Evolutionary conservation across 2,113 vertebrate genomes (phyloP).

Genomic region (Elanus axillaris): DNA sequence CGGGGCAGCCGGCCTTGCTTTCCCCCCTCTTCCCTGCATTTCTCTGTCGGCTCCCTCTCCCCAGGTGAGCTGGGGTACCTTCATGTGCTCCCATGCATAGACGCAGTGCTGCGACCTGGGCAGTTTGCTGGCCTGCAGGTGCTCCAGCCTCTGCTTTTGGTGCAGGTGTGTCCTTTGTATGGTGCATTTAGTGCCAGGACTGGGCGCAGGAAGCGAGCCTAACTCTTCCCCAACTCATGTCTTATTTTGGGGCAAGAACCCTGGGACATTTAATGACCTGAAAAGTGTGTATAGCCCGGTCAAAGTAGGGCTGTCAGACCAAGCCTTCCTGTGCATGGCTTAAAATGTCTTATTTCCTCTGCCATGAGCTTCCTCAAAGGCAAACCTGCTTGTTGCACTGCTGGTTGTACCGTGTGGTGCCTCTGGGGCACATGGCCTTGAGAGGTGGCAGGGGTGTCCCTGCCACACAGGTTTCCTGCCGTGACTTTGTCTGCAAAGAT

Average conservation of each 20-base stretch:
- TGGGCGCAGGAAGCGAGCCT: not conserved
- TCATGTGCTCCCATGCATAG: accelerated
- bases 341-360: not conserved
- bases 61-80: too few relatives aligned
- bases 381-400: not conserved
- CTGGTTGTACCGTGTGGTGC: accelerated
- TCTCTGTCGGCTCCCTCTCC: not conserved
- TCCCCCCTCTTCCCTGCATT: accelerated
- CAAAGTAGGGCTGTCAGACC: not conserved
- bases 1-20: not conserved
- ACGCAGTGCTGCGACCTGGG: not conserved
- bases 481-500: not conserved
- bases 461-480: not conserved
- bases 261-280: too few relatives aligned
- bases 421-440: accelerated
- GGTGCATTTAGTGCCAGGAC: not conserved
- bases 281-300: accelerated
- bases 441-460: not conserved
- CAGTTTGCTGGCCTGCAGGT: not conserved
- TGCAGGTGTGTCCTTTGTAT: not conserved
- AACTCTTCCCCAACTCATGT: accelerated
- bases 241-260: accelerated
- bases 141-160: not conserved
- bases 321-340: not conserved
- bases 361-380: not conserved